These are phyloP conservation scores for Drosophila virilis DNA, from an alignment of 1,140 invertebrate genomes.

Conservation along the genomic window DNA sequence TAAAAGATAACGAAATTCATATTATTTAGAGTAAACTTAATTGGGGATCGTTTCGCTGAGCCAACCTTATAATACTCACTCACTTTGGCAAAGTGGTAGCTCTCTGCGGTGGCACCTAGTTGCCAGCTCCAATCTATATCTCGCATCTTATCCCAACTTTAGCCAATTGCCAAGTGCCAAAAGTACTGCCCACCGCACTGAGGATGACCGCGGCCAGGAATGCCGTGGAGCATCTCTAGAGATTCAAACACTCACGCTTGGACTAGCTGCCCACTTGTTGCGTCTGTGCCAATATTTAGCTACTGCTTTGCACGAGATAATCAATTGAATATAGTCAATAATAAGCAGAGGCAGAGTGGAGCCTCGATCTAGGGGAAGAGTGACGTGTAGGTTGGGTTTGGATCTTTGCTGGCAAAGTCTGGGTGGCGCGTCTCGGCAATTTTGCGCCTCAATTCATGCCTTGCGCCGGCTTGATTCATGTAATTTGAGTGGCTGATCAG, in stretches of 20 bases:
- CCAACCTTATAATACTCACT: conserved; percentile 26
- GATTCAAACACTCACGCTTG: conserved; percentile 4
- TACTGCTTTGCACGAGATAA: conserved; percentile 80
- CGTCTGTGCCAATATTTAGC: conserved; percentile 76
- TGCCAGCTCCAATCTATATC: conserved; percentile 49
- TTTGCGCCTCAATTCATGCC: conserved; percentile 65
- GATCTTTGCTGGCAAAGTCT: conserved; percentile 11
- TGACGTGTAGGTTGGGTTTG: not conserved
- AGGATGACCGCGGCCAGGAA: not conserved
- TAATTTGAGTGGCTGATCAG: conserved; percentile 74
- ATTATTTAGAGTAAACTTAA: no score
- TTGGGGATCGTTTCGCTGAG: not conserved
- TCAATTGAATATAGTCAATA: conserved; percentile 80
- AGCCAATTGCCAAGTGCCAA: conserved; percentile 65
- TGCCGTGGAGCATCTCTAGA: not conserved
- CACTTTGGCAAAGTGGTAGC: conserved; percentile 47
- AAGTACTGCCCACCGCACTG: conserved; percentile 53
- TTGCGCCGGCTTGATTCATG: conserved; percentile 57
- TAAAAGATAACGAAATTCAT: no score
- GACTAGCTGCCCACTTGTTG: conserved; percentile 70
- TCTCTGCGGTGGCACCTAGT: conserved; percentile 52
- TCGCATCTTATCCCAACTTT: conserved; percentile 51
- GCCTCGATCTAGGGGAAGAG: not conserved
- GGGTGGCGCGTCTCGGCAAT: conserved; percentile 67
- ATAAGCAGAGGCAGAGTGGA: conserved; percentile 44